Evolutionary conservation across 1,140 invertebrate genomes (phyloP), one percentile per base, ranked within the genome.

Genomic region (Eumaeus atala): DNA sequence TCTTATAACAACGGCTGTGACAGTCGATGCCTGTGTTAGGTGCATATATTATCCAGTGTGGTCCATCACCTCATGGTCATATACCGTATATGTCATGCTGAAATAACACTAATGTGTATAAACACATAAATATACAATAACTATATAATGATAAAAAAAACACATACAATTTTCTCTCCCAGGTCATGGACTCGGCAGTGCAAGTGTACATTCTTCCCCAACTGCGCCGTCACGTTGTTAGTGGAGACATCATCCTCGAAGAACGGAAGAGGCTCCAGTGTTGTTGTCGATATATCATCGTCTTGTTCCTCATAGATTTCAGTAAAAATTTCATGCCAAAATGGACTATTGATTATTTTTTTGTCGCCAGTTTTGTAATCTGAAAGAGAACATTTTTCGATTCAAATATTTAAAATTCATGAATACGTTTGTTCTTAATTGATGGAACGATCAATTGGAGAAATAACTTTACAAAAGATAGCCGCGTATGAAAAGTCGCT

Each of bases 101-200:
- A n/a, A n/a, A n/a, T n/a, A n/a, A n/a, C n/a, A n/a, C n/a, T n/a
- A n/a, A n/a, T n/a, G n/a, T n/a, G n/a, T n/a, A n/a, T n/a, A n/a
- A n/a, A n/a, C n/a, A n/a, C n/a, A n/a, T n/a, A n/a, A n/a, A n/a
- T n/a, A n/a, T n/a, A n/a, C n/a, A n/a, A n/a, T n/a, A n/a, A n/a
- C 3, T 37, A 37, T 37, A 37, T 9, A 10, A 7, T 10, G 3
- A 37, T 9, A 37, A 3, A 10, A 10, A 10, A 37, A 37, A 44
- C 16, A 64, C 89, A 90, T 74, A 92, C 92, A 67, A 92, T 93
- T 86, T 93, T 93, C 57, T 93, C 92, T 17, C 91, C 90, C 28
- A 94, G 88, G 64, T 93, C 91, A 68, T 93, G 92, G 8, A 94
- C 91, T 62, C 90, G 87, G 70, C 93, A 94, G 64, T 93, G 92